A percentile compares a stretch with the other conserved stretches of the same genome.
These are phyloP conservation scores for Mormoops blainvillei DNA, from an alignment of 2,113 vertebrate species.

Conservation along the genomic window DNA sequence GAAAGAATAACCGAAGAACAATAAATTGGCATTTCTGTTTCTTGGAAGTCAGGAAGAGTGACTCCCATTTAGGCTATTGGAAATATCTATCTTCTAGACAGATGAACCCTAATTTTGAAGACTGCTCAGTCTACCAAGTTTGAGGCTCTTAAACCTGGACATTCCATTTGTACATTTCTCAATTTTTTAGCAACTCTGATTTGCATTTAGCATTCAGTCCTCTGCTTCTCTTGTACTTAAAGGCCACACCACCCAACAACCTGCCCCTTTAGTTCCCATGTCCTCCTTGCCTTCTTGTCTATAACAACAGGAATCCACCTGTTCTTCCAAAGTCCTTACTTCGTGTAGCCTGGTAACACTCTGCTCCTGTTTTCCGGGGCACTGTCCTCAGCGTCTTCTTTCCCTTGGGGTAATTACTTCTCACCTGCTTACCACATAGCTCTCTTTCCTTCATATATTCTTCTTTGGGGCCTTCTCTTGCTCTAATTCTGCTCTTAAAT, in stretches of 20 bases:
- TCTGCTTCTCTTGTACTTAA: not conserved
- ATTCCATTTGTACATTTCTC: not conserved
- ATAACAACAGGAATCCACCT: not conserved
- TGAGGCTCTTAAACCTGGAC: not conserved
- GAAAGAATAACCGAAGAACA: not conserved
- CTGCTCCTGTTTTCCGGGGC: not conserved
- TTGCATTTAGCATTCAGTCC: not conserved
- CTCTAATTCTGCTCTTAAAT: not conserved
- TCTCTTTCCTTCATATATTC: not conserved
- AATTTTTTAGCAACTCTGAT: not conserved
- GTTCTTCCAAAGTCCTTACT: not conserved
- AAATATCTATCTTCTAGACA: not conserved
- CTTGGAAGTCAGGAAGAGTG: not conserved
- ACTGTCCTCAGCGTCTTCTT: not conserved
- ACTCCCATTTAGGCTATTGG: not conserved
- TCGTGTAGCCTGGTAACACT: not conserved
- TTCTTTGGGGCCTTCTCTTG: not conserved
- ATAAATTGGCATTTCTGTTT: not conserved
- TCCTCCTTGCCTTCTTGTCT: not conserved
- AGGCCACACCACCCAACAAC: not conserved
- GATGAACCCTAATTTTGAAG: not conserved
- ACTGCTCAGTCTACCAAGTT: not conserved
- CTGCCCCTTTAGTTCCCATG: not conserved
- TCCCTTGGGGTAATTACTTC: not conserved
- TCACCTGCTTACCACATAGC: not conserved